phyloP scores from a whole-genome alignment of 2,888 invertebrate species.

The Tuberolachnus salignus region DNA sequence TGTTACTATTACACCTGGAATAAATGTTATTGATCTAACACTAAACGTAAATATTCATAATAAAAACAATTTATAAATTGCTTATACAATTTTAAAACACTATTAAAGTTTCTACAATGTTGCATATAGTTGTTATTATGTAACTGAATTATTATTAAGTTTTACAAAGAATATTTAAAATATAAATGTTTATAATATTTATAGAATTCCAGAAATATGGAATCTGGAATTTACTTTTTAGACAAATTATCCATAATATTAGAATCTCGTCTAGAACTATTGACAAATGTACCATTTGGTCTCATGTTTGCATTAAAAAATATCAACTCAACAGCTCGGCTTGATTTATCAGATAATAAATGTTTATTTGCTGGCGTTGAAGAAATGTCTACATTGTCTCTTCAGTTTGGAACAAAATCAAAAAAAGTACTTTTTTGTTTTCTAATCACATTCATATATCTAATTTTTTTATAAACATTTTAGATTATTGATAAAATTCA shows the following conservation, averaged over 20 bases:
- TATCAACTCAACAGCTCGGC: constrained; percentile 36
- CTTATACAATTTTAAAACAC: not conserved
- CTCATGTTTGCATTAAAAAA: constrained; percentile 47
- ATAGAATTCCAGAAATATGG: constrained; percentile 46
- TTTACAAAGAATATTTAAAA: not conserved
- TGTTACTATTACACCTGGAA: constrained; percentile 31
- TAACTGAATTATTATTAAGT: not conserved
- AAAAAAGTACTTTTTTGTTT: constrained; percentile 22
- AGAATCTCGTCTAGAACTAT: constrained; percentile 32
- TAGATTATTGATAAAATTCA: constrained; percentile 31
- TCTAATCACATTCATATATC: not conserved
- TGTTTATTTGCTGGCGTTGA: constrained; percentile 42
- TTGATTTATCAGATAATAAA: constrained; percentile 31
- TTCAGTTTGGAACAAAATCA: constrained; percentile 49
- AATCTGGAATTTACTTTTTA: constrained; percentile 48
- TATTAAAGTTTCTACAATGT: not conserved
- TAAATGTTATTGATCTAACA: constrained; percentile 36
- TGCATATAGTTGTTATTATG: not conserved
- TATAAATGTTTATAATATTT: constrained; percentile 18
- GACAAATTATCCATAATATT: constrained; percentile 35
- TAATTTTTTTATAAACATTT: constrained; percentile 2
- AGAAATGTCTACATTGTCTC: constrained; percentile 36
- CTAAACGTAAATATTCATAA: constrained; percentile 41
- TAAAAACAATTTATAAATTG: not conserved
- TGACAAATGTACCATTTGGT: constrained; percentile 32